Evolutionary conservation across 2,797 vertebrate species (phyloP).

Genomic region (Denticeps clupeoides): DNA sequence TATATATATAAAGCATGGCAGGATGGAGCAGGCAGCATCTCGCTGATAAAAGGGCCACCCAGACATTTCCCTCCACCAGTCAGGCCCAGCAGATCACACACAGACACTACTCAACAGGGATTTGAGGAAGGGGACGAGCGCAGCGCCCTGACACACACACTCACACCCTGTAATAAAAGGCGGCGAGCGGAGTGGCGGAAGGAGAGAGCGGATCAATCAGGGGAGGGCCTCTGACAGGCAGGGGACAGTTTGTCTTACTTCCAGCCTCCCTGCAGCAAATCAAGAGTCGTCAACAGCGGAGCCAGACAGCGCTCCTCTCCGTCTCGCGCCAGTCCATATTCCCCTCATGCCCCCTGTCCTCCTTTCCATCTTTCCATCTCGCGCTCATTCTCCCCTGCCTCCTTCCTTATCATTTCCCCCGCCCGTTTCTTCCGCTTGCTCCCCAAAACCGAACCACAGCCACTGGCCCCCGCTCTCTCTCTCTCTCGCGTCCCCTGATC

Average conservation of each 20-base stretch:
- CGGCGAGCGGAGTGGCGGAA: constrained; percentile 24
- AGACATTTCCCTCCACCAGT: too few relatives aligned
- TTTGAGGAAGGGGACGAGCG: background rate
- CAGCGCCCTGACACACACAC: background rate
- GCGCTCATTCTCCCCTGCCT: background rate
- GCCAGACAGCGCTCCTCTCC: background rate
- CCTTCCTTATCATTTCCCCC: background rate
- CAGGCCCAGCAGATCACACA: too few relatives aligned
- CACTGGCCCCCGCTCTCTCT: constrained; percentile 13
- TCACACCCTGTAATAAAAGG: constrained; percentile 22
- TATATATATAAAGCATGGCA: too few relatives aligned
- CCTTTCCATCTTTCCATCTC: background rate
- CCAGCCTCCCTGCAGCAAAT: constrained; percentile 29
- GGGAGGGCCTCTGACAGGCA: constrained; percentile 29
- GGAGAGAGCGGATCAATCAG: constrained; percentile 36
- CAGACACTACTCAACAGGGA: background rate
- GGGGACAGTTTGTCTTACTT: constrained; percentile 34
- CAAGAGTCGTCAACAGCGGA: constrained; percentile 27
- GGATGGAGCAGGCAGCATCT: too few relatives aligned
- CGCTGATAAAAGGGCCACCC: too few relatives aligned
- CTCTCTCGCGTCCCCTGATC: constrained; percentile 16
- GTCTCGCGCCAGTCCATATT: constrained; percentile 3
- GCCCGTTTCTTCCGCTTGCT: background rate
- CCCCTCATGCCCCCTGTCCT: constrained; percentile 4
- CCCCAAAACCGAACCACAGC: background rate